Base-by-base conservation (phyloP, 1,140 invertebrate genomes). In the Zaprionus ornatus region DNA sequence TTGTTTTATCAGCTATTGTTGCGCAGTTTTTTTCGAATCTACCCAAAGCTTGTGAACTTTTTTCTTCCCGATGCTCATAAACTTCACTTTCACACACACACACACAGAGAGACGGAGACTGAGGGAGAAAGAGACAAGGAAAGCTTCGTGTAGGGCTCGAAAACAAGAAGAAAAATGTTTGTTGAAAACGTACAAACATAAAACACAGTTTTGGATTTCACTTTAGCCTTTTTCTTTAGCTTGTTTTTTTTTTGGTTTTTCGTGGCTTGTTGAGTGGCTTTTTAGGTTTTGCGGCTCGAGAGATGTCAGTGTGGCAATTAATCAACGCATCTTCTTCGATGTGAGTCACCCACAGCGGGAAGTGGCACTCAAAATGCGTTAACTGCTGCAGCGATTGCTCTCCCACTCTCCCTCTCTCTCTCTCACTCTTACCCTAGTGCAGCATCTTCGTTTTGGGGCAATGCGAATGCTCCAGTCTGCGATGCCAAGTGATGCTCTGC, bases 1-100 rank as follows among this genome's bases (percentile, higher is more conserved):
- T 87, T 87, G 85, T 87, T 88, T 87, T 88, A 87, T 87, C 83
- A 83, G 84, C 83, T 87, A 88, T 87, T 87, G 82, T 84, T 84
- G 83, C 82, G 72, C 87, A 76, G 80, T 74, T 80, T 79, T 72
- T 77, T 82, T 61, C 60, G 52, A 12, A 21, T 21, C 23, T 35
- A n/a, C 50, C 65, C 72, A 76, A 83, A 77, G 79, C 64, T 81
- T 85, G 82, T 84, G 82, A 85, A 84, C 85, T 88, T 87, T 85
- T 82, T 80, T 88, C 72, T 70, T 77, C 60, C 71, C 37, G 12
- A 4, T 40, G 37, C 37, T 23, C 65, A 68, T 55, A 76, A 76
- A 62, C 74, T 76, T 76, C 74, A 76, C 74, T 76, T 76, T 76
- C 74, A 70, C 73, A 74, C 72, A 68, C 68, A 61, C 45, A 29